Evolutionary conservation across 2,113 vertebrate species (phyloP).

Genomic region (Cololabis saira): DNA sequence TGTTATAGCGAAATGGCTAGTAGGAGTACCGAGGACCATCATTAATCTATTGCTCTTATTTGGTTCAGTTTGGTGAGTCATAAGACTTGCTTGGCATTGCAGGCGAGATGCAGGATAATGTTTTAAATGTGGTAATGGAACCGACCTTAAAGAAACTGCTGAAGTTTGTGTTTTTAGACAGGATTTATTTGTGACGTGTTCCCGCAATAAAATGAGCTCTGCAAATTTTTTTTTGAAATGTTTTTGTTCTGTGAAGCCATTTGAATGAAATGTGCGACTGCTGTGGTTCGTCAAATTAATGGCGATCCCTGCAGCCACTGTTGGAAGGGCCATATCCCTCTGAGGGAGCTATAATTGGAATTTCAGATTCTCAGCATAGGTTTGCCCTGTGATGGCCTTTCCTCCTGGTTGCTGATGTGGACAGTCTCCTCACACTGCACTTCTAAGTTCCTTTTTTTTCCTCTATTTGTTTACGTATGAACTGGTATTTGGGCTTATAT

Average conservation of each 20-base stretch:
- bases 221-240: neutral
- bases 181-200: neutral
- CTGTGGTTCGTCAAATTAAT: neutral
- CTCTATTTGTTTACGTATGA: neutral
- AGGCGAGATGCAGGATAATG: slow-evolving; percentile 10
- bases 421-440: slow-evolving; percentile 11
- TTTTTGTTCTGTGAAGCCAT: slow-evolving; percentile 13
- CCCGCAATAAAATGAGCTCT: no score
- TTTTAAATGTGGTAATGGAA: slow-evolving; percentile 7
- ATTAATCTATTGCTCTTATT: slow-evolving; percentile 19
- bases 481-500: slow-evolving; percentile 11
- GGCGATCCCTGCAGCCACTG: neutral
- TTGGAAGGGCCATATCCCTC: slow-evolving; percentile 3
- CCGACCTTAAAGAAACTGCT: neutral
- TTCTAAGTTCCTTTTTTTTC: slow-evolving; percentile 6
- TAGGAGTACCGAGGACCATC: neutral
- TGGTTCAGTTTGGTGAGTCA: slow-evolving; percentile 17
- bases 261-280: neutral
- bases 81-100: slow-evolving; percentile 3
- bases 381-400: slow-evolving; percentile 11
- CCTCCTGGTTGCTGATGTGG: slow-evolving; percentile 5
- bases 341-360: slow-evolving; percentile 21
- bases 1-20: neutral
- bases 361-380: slow-evolving; percentile 30
- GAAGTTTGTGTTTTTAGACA: neutral